Conservation (phyloP, 2,888 invertebrate genomes). For the Nemotelus nigrinus region DNA sequence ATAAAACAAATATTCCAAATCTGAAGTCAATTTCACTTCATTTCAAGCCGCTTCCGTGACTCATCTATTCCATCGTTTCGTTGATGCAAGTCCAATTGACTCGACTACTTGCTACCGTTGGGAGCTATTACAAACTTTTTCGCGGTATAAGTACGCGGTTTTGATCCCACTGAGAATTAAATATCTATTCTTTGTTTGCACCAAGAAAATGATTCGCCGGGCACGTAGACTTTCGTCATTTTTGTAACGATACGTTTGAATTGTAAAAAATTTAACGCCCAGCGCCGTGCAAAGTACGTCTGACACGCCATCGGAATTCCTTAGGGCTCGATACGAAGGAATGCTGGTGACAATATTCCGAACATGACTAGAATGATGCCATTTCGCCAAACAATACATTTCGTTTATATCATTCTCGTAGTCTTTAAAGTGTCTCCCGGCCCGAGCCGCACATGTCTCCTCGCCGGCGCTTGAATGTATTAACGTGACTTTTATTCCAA, state of each 20-base stretch:
- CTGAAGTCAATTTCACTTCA: too few relatives aligned
- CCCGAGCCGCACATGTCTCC: background rate
- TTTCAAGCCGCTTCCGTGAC: too few relatives aligned
- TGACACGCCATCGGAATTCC: conserved; percentile 3
- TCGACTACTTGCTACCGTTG: too few relatives aligned
- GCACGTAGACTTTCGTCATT: background rate
- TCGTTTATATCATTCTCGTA: conserved; percentile 5
- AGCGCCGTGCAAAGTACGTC: background rate
- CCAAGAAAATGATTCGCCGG: too few relatives aligned
- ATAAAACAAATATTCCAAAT: too few relatives aligned
- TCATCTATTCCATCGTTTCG: too few relatives aligned
- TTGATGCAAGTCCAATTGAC: too few relatives aligned
- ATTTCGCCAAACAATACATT: conserved; percentile 26
- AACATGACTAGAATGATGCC: conserved; percentile 2
- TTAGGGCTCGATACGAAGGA: background rate
- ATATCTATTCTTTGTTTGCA: too few relatives aligned
- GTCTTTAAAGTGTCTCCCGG: conserved; percentile 27
- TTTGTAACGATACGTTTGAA: conserved; percentile 15
- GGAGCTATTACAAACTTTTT: too few relatives aligned
- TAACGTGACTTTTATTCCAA: conserved; percentile 5
- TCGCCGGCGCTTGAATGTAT: background rate
- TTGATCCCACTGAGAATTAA: too few relatives aligned
- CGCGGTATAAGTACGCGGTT: too few relatives aligned
- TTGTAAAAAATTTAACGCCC: conserved; percentile 21
- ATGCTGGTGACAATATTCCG: conserved; percentile 10